These are phyloP conservation scores for Caenorhabditis sulstoni DNA, from an alignment of 2,888 invertebrate species.

Conservation along the genomic window DNA sequence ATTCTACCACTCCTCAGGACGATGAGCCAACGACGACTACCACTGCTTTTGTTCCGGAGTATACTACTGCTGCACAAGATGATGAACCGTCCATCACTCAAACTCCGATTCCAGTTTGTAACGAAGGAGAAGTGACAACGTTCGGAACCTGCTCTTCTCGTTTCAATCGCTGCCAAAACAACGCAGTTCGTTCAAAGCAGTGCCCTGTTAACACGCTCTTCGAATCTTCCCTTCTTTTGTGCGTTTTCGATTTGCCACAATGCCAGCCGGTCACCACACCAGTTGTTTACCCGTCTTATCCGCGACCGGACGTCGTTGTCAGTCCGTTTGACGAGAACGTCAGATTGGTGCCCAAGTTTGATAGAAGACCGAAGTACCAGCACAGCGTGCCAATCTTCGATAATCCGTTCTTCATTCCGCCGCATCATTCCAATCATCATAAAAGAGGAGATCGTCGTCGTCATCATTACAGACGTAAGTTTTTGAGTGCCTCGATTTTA, in stretches of 20 bases:
- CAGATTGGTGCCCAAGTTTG: slow-evolving; percentile 26
- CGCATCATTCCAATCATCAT: slow-evolving; percentile 8
- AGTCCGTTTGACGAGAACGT: slow-evolving; percentile 50
- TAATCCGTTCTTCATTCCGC: slow-evolving; percentile 56
- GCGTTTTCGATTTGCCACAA: slow-evolving; percentile 64
- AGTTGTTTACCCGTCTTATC: background rate
- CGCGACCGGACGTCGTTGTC: slow-evolving; percentile 22
- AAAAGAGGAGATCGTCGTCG: slow-evolving; percentile 18
- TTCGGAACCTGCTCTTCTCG: slow-evolving; percentile 61
- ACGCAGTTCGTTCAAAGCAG: slow-evolving; percentile 38
- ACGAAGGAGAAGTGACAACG: slow-evolving; percentile 44
- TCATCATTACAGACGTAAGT: slow-evolving; percentile 27
- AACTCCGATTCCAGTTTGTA: slow-evolving; percentile 39
- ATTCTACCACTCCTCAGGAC: slow-evolving; percentile 25
- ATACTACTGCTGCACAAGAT: background rate
- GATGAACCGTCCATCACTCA: slow-evolving; percentile 1
- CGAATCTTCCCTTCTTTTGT: slow-evolving; percentile 60
- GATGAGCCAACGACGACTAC: slow-evolving; percentile 6
- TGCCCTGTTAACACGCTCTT: slow-evolving; percentile 69
- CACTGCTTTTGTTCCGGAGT: background rate
- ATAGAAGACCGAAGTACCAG: slow-evolving; percentile 25
- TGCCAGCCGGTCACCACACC: slow-evolving; percentile 56
- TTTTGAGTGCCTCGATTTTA: background rate
- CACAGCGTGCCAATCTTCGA: slow-evolving; percentile 11
- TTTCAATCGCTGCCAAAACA: slow-evolving; percentile 55